Conservation (phyloP, 2,888 invertebrate genomes). For the Strigamia crassipes region DNA sequence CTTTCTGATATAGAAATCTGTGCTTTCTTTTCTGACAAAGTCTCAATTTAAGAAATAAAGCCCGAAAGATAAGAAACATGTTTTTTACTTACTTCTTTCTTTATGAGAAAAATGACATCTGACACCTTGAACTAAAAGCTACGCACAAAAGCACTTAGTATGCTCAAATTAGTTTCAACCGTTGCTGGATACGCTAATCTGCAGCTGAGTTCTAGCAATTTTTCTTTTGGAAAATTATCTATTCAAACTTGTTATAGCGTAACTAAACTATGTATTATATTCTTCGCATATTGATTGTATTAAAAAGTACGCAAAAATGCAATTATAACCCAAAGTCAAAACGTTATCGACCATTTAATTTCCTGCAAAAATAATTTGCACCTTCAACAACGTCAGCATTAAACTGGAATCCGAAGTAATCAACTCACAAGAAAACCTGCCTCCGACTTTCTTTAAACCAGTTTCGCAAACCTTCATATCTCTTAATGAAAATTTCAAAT, state of each 20-base stretch:
- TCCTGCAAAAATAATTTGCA: not conserved
- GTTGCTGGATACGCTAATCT: too few relatives aligned
- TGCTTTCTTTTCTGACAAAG: not conserved
- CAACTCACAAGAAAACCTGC: not conserved
- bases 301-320: too few relatives aligned
- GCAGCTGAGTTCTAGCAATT: too few relatives aligned
- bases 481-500: not conserved
- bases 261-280: too few relatives aligned
- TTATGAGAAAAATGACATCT: not conserved
- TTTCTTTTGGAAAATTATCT: too few relatives aligned
- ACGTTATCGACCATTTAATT: too few relatives aligned
- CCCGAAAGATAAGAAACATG: not conserved
- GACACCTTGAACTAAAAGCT: too few relatives aligned
- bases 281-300: too few relatives aligned
- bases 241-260: too few relatives aligned
- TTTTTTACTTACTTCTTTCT: not conserved
- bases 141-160: too few relatives aligned
- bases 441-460: not conserved
- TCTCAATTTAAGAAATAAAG: not conserved
- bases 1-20: not conserved
- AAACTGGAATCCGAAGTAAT: not conserved
- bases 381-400: not conserved
- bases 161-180: too few relatives aligned
- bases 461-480: not conserved
- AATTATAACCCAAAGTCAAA: too few relatives aligned